Evolutionary conservation across 2,888 invertebrate species (phyloP).

Genomic region (Ochlodes sylvanus): DNA sequence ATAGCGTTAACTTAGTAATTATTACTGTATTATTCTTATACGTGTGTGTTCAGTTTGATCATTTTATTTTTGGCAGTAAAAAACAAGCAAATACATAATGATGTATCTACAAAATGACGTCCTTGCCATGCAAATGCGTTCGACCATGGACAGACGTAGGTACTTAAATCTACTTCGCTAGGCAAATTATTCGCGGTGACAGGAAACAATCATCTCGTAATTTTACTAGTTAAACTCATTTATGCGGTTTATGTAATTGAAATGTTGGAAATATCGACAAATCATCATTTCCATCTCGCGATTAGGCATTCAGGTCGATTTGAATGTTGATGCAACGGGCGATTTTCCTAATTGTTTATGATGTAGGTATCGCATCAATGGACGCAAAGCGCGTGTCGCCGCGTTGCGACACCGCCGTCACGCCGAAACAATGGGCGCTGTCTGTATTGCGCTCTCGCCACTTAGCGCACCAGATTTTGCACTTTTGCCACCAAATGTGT

Average conservation of each 20-base stretch:
- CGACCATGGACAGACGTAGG: constrained; percentile 47
- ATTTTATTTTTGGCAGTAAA: too few relatives aligned
- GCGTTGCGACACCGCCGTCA: constrained; percentile 64
- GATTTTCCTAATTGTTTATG: constrained; percentile 67
- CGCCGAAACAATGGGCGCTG: constrained; percentile 65
- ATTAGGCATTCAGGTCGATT: constrained; percentile 76
- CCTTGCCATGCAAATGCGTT: constrained; percentile 64
- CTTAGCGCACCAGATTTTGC: constrained; percentile 61
- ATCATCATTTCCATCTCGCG: constrained; percentile 75
- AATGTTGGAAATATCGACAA: constrained; percentile 64
- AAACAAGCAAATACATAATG: too few relatives aligned
- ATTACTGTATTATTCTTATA: too few relatives aligned
- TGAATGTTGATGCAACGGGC: constrained; percentile 62
- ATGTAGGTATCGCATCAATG: constrained; percentile 66
- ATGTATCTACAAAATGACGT: constrained; percentile 45
- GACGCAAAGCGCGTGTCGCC: constrained; percentile 80
- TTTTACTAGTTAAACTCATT: constrained; percentile 70
- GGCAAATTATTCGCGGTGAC: constrained; percentile 60
- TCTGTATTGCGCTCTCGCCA: constrained; percentile 53
- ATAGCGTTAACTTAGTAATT: too few relatives aligned
- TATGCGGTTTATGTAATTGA: constrained; percentile 63
- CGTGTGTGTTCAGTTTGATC: too few relatives aligned
- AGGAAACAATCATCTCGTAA: constrained; percentile 76
- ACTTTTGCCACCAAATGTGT: constrained; percentile 57
- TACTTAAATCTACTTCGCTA: constrained; percentile 48